phyloP scores from a whole-genome alignment of 2,113 vertebrate genomes.

The Chiloscyllium plagiosum region DNA sequence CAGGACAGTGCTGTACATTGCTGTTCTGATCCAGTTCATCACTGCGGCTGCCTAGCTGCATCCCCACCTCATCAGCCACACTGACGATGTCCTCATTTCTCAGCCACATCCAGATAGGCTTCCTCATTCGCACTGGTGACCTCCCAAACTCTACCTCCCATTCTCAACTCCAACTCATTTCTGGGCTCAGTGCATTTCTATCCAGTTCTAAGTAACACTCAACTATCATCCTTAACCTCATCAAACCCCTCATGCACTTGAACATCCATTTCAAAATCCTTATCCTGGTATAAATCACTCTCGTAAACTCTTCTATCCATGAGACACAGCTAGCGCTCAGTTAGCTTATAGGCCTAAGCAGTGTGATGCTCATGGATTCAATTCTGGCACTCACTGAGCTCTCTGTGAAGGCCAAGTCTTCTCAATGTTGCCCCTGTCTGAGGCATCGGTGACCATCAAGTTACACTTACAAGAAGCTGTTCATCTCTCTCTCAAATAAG shows the following conservation, averaged over 20 bases:
- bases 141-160: neutral
- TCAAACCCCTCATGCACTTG: neutral
- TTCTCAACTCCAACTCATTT: neutral
- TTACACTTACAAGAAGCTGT: too few species aligned
- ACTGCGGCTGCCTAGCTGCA: neutral
- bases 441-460: too few species aligned
- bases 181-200: neutral
- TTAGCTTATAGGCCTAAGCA: too few species aligned
- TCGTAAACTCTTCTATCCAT: neutral
- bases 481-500: too few species aligned
- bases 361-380: too few species aligned
- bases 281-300: neutral
- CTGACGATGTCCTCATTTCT: neutral
- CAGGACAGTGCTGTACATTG: neutral
- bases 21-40: neutral
- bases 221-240: neutral
- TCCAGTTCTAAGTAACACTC: neutral
- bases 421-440: too few species aligned
- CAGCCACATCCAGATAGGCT: neutral
- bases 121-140: neutral
- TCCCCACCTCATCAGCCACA: neutral
- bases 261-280: neutral
- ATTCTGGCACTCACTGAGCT: too few species aligned
- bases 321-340: neutral
- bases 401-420: too few species aligned